Evolutionary conservation across 1,140 invertebrate species (phyloP).

Genomic region (Wiebesia pumilae): DNA sequence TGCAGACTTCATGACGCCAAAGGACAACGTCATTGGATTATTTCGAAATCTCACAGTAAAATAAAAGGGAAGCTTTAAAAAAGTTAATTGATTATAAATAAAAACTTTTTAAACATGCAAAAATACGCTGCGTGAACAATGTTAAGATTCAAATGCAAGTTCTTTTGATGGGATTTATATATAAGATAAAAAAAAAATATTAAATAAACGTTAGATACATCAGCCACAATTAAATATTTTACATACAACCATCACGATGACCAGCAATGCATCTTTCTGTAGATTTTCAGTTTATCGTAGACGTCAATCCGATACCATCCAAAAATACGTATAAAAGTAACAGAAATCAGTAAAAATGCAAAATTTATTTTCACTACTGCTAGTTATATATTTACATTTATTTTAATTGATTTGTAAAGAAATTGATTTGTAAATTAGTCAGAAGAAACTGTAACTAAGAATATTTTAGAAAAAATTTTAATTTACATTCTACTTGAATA

Average conservation of each 20-base stretch:
- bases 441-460: no score
- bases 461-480: no score
- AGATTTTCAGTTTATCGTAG: conserved; percentile 59
- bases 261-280: conserved; percentile 69
- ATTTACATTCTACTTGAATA: no score
- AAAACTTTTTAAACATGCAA: not conserved
- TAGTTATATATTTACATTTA: not conserved
- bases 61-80: not conserved
- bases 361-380: not conserved
- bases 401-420: no score
- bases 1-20: conserved; percentile 8
- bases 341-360: not conserved
- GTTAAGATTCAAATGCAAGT: not conserved
- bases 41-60: not conserved
- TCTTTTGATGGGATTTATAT: no score
- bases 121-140: not conserved
- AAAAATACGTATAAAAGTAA: conserved; percentile 41
- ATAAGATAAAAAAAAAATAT: not conserved
- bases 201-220: not conserved
- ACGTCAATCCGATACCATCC: conserved; percentile 56
- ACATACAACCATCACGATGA: conserved; percentile 68
- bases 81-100: not conserved
- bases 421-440: no score
- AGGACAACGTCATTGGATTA: not conserved
- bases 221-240: conserved; percentile 60